Base-by-base conservation (phyloP, 1,140 invertebrate genomes). In the Brachionus angularis region DNA sequence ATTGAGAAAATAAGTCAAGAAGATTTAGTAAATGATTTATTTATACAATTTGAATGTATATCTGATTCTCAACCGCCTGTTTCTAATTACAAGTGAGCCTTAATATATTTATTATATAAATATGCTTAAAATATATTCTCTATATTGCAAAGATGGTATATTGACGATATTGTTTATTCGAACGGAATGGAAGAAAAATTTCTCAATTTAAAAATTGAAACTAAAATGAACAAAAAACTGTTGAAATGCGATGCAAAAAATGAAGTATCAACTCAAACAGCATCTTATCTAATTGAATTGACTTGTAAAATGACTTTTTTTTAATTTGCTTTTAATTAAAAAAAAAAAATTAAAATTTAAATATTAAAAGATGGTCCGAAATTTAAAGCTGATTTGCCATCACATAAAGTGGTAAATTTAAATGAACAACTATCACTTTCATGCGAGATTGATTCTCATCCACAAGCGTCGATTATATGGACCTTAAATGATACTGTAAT, bases 261-360 rank as follows among this genome's bases (percentile, higher is more conserved):
- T 67, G 62, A 67, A 21, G 62, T 67, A 8, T 67, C 62, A n/a
- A 67, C 62, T 31, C 62, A 67, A 36, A 67, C 42, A 21, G 62
- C 29, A 3, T 47, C 62, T 14, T 67, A 47, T 50, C 29, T 27
- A 34, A 67, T 67, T 18, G 39, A 67, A 12, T 18, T 67, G 10
- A 31, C 36, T 47, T 67, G 62, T 67, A 23, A 67, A 29, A 14
- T 36, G 16, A 16, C 16, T 18, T 14, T 53, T 14, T 49, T 25
- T 25, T 10, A 23, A n/a, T n/a, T n/a, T n/a, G n/a, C n/a, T n/a
- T n/a, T n/a, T 10, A 42, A 10, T 42, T 16, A 42, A 16, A 10
- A 16, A 42, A 16, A 16, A 42, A 42, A 42, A 10, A 16, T 42
- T 42, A 10, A 42, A 42, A 42, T 16, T 10, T 10, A 42, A 10